Percentiles rank a stretch among this genome's conserved stretches.
Evolutionary conservation across 2,113 vertebrate species (phyloP).

Genomic region (Setophaga coronata): DNA sequence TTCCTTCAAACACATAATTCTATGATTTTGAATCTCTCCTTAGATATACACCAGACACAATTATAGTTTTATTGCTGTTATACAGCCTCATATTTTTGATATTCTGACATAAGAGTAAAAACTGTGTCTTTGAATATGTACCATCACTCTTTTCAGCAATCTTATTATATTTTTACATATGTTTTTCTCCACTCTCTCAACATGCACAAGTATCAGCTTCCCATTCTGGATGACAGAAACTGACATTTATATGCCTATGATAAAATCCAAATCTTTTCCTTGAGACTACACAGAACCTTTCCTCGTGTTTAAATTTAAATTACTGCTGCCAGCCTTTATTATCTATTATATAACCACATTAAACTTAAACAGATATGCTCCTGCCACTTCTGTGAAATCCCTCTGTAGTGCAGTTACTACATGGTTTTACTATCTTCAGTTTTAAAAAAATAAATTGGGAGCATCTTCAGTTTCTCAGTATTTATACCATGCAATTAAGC

Average conservation of each 20-base stretch:
- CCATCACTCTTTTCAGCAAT: background rate
- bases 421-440: background rate
- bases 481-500: background rate
- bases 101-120: background rate
- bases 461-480: background rate
- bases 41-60: background rate
- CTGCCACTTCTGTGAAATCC: background rate
- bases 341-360: constrained; percentile 8
- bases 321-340: constrained; percentile 11
- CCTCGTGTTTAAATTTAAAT: constrained; percentile 4
- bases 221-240: background rate
- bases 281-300: constrained; percentile 7
- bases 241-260: background rate
- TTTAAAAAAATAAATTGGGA: background rate
- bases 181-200: background rate
- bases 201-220: background rate
- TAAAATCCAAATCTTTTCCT: constrained; percentile 13
- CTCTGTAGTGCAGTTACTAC: background rate
- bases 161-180: background rate
- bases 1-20: background rate
- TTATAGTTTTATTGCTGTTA: background rate
- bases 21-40: background rate
- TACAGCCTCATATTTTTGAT: background rate
- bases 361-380: constrained; percentile 10
- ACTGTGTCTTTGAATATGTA: background rate